Evolutionary conservation across 2,888 invertebrate genomes (phyloP).

Genomic region (Melikaiella ostensackeni): DNA sequence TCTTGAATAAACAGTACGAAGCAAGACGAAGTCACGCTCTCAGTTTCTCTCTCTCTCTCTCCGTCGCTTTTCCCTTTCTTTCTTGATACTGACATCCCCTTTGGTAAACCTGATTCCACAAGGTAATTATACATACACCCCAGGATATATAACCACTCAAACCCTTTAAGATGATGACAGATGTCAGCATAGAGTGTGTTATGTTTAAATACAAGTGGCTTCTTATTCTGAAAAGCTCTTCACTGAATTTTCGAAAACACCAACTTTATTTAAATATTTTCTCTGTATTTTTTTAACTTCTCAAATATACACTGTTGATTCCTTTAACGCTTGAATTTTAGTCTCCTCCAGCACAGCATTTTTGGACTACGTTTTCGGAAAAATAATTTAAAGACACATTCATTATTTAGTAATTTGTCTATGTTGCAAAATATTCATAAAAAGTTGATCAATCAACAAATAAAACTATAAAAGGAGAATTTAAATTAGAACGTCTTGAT

Average conservation of each 20-base stretch:
- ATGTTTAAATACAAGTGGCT: not conserved
- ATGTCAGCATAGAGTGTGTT: not conserved
- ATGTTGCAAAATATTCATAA: no score
- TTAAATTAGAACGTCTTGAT: no score
- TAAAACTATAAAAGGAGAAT: no score
- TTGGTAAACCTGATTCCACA: constrained; percentile 40
- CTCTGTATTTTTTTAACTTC: no score
- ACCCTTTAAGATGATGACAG: constrained; percentile 22
- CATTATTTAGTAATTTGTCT: no score
- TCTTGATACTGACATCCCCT: constrained; percentile 34
- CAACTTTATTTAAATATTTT: no score
- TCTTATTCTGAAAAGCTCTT: not conserved
- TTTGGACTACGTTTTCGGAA: no score
- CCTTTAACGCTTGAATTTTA: no score
- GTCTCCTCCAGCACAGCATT: no score
- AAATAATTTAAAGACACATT: no score
- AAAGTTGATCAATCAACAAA: no score
- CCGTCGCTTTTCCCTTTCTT: constrained; percentile 40
- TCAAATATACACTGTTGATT: no score
- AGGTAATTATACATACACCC: constrained; percentile 49
- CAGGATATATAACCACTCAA: constrained; percentile 39
- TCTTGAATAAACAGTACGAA: constrained; percentile 52
- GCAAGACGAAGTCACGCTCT: constrained; percentile 45
- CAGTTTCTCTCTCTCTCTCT: constrained; percentile 41
- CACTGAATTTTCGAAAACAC: not conserved